Conservation (phyloP, 2,797 vertebrate species). For the Acanthiza pusilla region DNA sequence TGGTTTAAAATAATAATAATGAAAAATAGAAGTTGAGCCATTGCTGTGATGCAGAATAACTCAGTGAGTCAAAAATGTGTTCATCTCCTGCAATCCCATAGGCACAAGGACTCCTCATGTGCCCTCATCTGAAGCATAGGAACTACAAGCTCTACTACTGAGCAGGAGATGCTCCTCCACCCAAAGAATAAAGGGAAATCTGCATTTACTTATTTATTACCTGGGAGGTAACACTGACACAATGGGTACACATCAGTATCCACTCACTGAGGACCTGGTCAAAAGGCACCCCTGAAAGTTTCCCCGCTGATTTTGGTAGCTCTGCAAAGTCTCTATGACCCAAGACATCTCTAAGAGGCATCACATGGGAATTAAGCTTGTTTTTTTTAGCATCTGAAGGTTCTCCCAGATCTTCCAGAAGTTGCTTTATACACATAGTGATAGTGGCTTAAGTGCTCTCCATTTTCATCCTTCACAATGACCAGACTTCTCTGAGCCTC, state of each 20-base stretch:
- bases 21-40: neutral
- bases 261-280: neutral
- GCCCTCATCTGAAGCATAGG: neutral
- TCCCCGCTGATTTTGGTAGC: neutral
- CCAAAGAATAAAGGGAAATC: neutral
- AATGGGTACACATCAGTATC: neutral
- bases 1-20: neutral
- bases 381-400: neutral
- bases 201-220: neutral
- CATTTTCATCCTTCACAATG: neutral
- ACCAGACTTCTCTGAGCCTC: neutral
- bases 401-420: neutral
- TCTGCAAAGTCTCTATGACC: neutral
- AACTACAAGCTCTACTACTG: neutral
- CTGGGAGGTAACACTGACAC: neutral
- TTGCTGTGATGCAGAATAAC: neutral
- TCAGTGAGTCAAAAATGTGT: neutral
- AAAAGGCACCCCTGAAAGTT: neutral
- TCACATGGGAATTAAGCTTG: rapidly evolving
- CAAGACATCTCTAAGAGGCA: neutral
- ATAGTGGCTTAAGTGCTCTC: neutral
- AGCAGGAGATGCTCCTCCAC: neutral
- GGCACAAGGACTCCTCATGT: neutral
- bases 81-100: rapidly evolving
- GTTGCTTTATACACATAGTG: neutral